These are phyloP conservation scores for Chaetops frenatus DNA, from an alignment of 2,113 vertebrate genomes.

Conservation along the genomic window DNA sequence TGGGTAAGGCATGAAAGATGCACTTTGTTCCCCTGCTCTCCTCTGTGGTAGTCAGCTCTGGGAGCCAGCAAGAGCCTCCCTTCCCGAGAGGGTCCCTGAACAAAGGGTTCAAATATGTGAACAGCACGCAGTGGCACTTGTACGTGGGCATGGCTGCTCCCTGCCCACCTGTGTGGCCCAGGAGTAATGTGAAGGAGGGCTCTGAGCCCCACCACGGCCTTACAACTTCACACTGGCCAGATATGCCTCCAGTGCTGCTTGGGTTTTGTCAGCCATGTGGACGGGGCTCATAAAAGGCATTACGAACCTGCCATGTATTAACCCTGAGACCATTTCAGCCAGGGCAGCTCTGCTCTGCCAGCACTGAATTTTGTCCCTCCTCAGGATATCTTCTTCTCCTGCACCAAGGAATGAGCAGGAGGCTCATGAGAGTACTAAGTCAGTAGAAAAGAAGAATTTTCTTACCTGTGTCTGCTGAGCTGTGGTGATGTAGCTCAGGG, in stretches of 20 bases:
- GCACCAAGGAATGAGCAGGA: not conserved
- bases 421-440: not conserved
- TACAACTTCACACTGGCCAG: accelerated
- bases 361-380: not conserved
- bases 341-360: not conserved
- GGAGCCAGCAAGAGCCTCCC: not conserved
- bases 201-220: not conserved
- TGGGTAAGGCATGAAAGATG: not conserved
- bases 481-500: not conserved
- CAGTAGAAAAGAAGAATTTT: not conserved
- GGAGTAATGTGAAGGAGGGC: not conserved
- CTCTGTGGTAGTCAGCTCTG: not conserved
- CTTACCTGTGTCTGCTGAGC: accelerated
- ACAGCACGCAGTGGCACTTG: accelerated
- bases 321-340: not conserved
- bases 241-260: accelerated
- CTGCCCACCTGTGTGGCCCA: not conserved
- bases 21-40: not conserved
- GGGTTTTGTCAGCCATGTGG: not conserved
- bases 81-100: not conserved
- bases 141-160: not conserved
- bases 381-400: not conserved
- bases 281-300: not conserved
- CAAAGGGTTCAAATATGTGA: accelerated
- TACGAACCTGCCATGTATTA: accelerated